A percentile compares a stretch with the other conserved stretches of the same genome.
Conservation (phyloP, 2,888 invertebrate species). For the Drosophila incognita region DNA sequence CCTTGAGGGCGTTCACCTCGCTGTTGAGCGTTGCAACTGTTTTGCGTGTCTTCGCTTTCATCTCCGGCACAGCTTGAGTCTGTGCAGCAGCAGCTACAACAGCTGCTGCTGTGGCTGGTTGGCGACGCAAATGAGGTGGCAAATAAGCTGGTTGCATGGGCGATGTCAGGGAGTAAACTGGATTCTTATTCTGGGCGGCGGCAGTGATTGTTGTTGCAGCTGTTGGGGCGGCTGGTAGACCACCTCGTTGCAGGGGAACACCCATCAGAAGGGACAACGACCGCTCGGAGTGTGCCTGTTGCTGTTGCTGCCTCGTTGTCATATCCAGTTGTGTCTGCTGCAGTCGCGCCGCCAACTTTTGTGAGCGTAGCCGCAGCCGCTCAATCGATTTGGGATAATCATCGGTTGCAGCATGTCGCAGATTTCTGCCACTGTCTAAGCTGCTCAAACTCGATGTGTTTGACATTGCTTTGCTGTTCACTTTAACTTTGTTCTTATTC, state of each 20-base stretch:
- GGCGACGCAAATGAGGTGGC: neutral
- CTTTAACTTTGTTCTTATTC: neutral
- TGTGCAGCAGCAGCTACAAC: neutral
- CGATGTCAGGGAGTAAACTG: constrained; percentile 4
- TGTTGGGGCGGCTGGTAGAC: constrained; percentile 1
- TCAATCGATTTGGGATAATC: constrained; percentile 43
- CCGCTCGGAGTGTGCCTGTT: no score
- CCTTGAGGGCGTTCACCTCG: constrained; percentile 65
- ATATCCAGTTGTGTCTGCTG: constrained; percentile 54
- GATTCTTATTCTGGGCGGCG: neutral
- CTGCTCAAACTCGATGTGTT: constrained; percentile 57
- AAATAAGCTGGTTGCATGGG: constrained; percentile 7
- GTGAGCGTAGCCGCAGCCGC: constrained; percentile 54
- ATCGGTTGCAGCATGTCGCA: neutral
- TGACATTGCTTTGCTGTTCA: constrained; percentile 54
- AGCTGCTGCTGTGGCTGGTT: neutral
- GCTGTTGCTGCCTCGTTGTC: constrained; percentile 5
- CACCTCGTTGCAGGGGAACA: neutral
- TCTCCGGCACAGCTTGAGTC: neutral
- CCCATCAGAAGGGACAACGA: neutral
- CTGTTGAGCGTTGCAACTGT: constrained; percentile 40
- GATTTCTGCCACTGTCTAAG: constrained; percentile 17
- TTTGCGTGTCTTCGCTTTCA: constrained; percentile 18
- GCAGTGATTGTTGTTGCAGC: neutral
- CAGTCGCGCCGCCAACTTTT: constrained; percentile 48